phyloP scores from a whole-genome alignment of 2,113 vertebrate genomes.

The Herpetotheres cachinnans region DNA sequence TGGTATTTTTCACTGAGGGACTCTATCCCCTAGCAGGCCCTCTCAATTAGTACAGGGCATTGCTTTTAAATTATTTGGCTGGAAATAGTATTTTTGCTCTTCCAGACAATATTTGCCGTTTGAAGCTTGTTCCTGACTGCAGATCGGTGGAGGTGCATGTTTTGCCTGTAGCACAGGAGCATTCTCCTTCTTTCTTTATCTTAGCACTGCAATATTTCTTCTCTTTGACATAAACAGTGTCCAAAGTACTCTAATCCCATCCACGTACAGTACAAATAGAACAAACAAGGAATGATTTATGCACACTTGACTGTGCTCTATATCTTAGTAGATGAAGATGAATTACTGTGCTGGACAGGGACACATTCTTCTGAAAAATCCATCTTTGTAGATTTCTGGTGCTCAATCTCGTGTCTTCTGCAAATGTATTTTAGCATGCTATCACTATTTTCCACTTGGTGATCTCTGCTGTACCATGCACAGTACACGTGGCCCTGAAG shows the following conservation, averaged over 20 bases:
- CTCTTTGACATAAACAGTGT: not conserved
- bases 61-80: not conserved
- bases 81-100: not conserved
- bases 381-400: conserved; percentile 14
- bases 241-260: conserved; percentile 9
- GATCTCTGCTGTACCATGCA: not conserved
- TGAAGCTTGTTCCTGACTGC: not conserved
- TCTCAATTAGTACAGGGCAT: not conserved
- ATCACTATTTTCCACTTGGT: not conserved
- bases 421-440: not conserved
- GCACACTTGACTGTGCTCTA: not conserved
- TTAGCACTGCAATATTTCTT: not conserved
- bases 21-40: not conserved
- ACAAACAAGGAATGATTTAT: conserved; percentile 44
- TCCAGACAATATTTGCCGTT: not conserved
- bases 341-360: not conserved
- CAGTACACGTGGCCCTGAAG: not conserved
- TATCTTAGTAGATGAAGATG: conserved; percentile 32
- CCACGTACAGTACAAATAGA: not conserved
- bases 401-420: not conserved
- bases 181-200: not conserved
- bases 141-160: not conserved
- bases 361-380: conserved; percentile 6
- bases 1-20: not conserved
- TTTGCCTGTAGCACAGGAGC: not conserved